phyloP scores from a whole-genome alignment of 2,888 invertebrate genomes.

The Pollenia labialis region DNA sequence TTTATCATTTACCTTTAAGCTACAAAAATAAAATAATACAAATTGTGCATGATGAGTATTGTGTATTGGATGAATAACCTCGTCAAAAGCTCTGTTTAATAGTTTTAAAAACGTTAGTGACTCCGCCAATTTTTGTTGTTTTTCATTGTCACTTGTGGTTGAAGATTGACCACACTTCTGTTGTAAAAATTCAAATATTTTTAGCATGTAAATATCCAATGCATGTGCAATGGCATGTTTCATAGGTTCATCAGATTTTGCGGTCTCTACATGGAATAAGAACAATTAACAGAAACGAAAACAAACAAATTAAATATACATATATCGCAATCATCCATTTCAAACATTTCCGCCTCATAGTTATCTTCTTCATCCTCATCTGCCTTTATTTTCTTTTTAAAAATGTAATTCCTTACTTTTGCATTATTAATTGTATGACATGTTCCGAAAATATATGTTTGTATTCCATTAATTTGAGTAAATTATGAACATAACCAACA shows the following conservation, averaged over 20 bases:
- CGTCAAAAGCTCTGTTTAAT: constrained; percentile 90
- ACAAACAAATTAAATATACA: neutral
- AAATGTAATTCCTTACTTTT: constrained; percentile 86
- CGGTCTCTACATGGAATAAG: constrained; percentile 10
- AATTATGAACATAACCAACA: constrained; percentile 90
- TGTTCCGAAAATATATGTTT: constrained; percentile 89
- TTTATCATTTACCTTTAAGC: constrained; percentile 85
- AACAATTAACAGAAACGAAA: neutral
- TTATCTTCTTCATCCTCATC: constrained; percentile 85
- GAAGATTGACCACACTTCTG: constrained; percentile 75
- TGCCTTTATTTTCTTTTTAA: neutral
- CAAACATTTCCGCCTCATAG: constrained; percentile 78
- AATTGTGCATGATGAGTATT: constrained; percentile 92
- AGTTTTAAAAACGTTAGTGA: constrained; percentile 84
- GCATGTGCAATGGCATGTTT: constrained; percentile 87
- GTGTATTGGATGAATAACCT: constrained; percentile 92
- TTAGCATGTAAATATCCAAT: constrained; percentile 91
- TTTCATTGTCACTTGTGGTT: constrained; percentile 78
- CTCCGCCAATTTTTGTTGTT: constrained; percentile 85
- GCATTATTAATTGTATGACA: constrained; percentile 90
- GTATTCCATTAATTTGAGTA: constrained; percentile 90
- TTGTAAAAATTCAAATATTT: constrained; percentile 88
- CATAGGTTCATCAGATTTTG: constrained; percentile 78
- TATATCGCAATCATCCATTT: constrained; percentile 80
- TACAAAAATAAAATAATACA: constrained; percentile 89